Evolutionary conservation across 1,140 invertebrate genomes (phyloP), one percentile per base, ranked within the genome.

Genomic region (Ooceraea biroi): DNA sequence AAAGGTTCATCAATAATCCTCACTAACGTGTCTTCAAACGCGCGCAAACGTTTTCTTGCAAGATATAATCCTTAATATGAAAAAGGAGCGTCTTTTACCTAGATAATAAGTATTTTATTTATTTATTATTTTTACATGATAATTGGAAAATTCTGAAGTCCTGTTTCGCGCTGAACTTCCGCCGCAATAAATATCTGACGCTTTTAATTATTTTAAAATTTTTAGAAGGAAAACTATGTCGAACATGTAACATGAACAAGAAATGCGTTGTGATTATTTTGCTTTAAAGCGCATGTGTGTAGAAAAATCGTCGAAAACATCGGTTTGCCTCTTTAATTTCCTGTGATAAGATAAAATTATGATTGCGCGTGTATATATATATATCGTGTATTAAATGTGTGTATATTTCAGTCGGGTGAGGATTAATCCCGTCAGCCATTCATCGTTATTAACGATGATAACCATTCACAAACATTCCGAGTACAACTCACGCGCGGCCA

Each of bases 21-120:
- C 19, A n/a, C 8, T n/a, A n/a, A n/a, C n/a, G n/a, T n/a, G n/a
- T n/a, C n/a, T n/a, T n/a, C n/a, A n/a, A n/a, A n/a, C n/a, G n/a
- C n/a, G n/a, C n/a, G n/a, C n/a, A n/a, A n/a, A n/a, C n/a, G n/a
- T n/a, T n/a, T n/a, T n/a, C n/a, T n/a, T n/a, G n/a, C 7, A 52
- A 71, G 30, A 17, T 74, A 73, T 57, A 36, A 27, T 19, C 27
- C 14, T 44, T 44, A 44, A n/a, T 41, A 44, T 27, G 2, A 0
- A 27, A 60, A 17, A 25, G 1, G 12, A 48, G 19, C 14, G 61
- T 14, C n/a, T 63, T 74, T 11, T 27, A 44, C 8, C 0, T 60
- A 60, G 14, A 60, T 60, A 58, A 60, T 11, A 58, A 58, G 11
- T 22, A 12, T 73, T 74, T n/a, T 50, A 69, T 60, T 74, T 4